Evolutionary conservation across 1,140 invertebrate genomes (phyloP).

Genomic region (Acromyrmex heyeri): DNA sequence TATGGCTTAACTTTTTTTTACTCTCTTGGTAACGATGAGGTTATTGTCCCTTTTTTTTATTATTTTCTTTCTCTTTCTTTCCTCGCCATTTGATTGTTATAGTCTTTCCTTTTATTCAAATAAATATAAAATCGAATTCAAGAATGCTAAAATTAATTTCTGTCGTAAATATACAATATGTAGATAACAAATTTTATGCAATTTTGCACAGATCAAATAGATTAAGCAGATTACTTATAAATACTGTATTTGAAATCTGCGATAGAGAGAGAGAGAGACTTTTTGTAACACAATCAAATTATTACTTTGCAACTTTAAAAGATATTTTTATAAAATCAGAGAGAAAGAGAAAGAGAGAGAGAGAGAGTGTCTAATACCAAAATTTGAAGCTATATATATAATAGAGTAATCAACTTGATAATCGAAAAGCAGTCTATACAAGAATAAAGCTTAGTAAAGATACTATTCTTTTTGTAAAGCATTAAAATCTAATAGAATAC

Average conservation of each 20-base stretch:
- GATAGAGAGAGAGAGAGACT: not conserved
- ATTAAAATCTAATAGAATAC: not conserved
- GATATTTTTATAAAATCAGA: not conserved
- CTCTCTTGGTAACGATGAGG: conserved; percentile 17
- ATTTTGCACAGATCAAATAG: too few relatives aligned
- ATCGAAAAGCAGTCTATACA: not conserved
- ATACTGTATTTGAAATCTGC: not conserved
- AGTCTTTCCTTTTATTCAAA: not conserved
- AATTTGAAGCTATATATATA: conserved; percentile 3
- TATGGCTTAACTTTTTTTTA: conserved; percentile 22
- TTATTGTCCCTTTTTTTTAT: not conserved
- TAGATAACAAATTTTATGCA: not conserved
- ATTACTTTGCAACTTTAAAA: not conserved
- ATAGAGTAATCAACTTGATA: not conserved
- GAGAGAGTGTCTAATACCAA: not conserved
- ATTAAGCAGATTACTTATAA: not conserved
- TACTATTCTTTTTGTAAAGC: not conserved
- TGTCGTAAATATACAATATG: not conserved
- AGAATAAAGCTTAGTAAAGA: not conserved
- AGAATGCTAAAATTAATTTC: conserved; percentile 1
- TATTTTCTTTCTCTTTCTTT: not conserved
- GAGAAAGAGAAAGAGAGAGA: not conserved
- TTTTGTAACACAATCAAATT: conserved; percentile 10
- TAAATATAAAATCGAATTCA: not conserved
- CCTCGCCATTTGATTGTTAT: not conserved